phyloP scores from a whole-genome alignment of 2,113 vertebrate species.

The Arvicanthis niloticus region DNA sequence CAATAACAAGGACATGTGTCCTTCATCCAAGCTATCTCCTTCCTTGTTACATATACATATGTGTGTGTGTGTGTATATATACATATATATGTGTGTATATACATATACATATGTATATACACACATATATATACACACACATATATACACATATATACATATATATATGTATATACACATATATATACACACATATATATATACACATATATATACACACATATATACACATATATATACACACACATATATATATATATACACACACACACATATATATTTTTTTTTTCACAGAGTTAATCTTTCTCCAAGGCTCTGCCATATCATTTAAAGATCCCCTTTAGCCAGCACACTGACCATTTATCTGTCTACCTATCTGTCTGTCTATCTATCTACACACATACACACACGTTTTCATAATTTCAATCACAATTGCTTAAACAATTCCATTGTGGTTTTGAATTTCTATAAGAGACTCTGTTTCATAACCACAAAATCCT shows the following conservation, averaged over 20 bases:
- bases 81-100: neutral
- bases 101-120: too few relatives aligned
- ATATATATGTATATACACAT: too few relatives aligned
- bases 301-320: neutral
- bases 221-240: too few relatives aligned
- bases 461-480: constrained; percentile 32
- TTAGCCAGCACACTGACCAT: neutral
- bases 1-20: neutral
- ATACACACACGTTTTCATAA: neutral
- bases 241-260: too few relatives aligned
- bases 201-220: too few relatives aligned
- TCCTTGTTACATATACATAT: neutral
- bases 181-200: too few relatives aligned
- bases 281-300: neutral
- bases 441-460: constrained; percentile 12
- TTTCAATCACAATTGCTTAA: neutral
- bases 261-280: too few relatives aligned
- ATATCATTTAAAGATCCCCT: constrained; percentile 26
- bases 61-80: too few relatives aligned
- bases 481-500: neutral
- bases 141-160: too few relatives aligned
- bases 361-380: neutral
- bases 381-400: too few relatives aligned
- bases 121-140: too few relatives aligned
- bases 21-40: neutral